Evolutionary conservation across 2,113 vertebrate genomes (phyloP).

Genomic region (Mirounga angustirostris): DNA sequence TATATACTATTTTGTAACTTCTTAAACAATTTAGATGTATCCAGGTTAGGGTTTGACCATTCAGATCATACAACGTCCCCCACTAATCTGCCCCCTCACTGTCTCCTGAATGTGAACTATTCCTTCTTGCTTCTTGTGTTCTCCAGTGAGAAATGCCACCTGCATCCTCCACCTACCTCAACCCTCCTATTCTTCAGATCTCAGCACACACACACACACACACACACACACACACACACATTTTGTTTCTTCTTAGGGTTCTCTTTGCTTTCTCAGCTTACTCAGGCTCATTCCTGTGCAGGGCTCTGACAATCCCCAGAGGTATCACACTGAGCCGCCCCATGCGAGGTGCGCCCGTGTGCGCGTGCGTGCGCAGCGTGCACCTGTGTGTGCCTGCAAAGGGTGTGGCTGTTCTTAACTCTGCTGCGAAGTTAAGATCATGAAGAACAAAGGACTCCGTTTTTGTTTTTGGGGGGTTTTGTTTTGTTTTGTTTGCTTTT

Average conservation of each 20-base stretch:
- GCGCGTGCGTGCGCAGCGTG: fast-evolving
- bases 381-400: background rate
- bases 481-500: no score
- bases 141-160: background rate
- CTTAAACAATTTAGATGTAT: background rate
- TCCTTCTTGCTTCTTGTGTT: background rate
- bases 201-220: background rate
- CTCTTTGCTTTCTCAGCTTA: background rate
- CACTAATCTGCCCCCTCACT: no score
- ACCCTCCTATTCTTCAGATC: background rate
- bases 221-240: no score
- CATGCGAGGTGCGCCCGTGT: background rate
- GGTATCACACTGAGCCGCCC: background rate
- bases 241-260: background rate
- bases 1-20: background rate
- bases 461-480: background rate
- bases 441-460: background rate
- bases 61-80: background rate
- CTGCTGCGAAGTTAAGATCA: background rate
- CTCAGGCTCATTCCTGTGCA: fast-evolving
- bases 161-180: background rate
- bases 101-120: background rate
- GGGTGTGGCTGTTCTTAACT: background rate
- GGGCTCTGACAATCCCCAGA: fast-evolving
- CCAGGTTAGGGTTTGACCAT: background rate